Conservation (phyloP, 2,888 invertebrate genomes). For the Ennomos quercinarius region DNA sequence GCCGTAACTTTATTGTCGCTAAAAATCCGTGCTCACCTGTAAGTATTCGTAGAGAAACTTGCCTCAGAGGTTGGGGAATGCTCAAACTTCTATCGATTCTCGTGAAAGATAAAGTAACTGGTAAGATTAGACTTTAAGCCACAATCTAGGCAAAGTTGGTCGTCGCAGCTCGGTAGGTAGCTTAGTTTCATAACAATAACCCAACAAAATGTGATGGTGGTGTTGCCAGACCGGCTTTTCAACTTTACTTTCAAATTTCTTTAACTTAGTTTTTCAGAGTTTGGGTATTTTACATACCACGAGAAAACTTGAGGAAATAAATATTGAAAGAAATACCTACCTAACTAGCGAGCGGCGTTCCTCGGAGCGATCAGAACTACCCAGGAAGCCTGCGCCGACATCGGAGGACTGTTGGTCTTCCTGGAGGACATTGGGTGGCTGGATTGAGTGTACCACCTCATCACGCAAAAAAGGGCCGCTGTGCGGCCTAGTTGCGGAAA, state of each 20-base stretch:
- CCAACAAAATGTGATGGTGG: slow-evolving; percentile 7
- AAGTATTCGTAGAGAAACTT: slow-evolving; percentile 13
- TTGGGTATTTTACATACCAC: too few relatives aligned
- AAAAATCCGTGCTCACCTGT: slow-evolving; percentile 25
- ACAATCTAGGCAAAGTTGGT: slow-evolving; percentile 32
- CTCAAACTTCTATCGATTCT: slow-evolving; percentile 39
- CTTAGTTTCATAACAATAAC: slow-evolving; percentile 16
- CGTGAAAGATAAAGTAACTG: slow-evolving; percentile 38
- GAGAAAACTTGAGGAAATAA: not conserved
- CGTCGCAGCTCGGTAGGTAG: slow-evolving; percentile 13
- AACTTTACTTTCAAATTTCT: too few relatives aligned
- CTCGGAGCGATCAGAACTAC: too few relatives aligned
- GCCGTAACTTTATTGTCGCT: slow-evolving; percentile 34
- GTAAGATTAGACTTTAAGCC: slow-evolving; percentile 30
- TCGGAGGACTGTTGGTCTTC: too few relatives aligned
- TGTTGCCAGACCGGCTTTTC: not conserved
- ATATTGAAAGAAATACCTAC: not conserved
- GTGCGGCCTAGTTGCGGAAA: too few relatives aligned
- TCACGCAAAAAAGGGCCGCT: too few relatives aligned
- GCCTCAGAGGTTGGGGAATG: slow-evolving; percentile 10
- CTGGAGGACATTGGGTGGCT: too few relatives aligned
- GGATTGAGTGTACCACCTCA: too few relatives aligned
- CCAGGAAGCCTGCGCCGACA: too few relatives aligned
- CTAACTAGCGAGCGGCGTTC: too few relatives aligned
- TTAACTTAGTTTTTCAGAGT: too few relatives aligned